Evolutionary conservation across 2,797 vertebrate genomes (phyloP).

Genomic region (Esox masquinongy): DNA sequence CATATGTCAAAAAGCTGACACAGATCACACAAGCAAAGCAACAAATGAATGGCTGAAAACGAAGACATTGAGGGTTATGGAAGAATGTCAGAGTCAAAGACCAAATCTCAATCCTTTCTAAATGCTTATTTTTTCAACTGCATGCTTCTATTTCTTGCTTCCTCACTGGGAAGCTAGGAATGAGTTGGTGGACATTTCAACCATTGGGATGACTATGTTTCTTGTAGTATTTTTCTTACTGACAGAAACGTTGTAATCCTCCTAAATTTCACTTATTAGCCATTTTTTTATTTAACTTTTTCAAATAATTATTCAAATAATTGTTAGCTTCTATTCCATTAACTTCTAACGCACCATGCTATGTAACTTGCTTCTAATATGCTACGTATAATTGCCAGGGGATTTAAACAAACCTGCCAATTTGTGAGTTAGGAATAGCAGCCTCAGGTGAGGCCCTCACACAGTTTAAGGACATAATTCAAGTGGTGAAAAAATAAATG

Average conservation of each 20-base stretch:
- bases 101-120: too few relatives aligned
- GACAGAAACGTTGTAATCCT: neutral
- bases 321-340: neutral
- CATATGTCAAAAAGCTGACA: too few relatives aligned
- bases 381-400: slow-evolving; percentile 4
- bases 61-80: too few relatives aligned
- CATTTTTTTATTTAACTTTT: neutral
- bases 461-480: slow-evolving; percentile 43
- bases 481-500: slow-evolving; percentile 44
- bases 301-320: neutral
- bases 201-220: neutral
- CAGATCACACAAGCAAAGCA: too few relatives aligned
- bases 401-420: slow-evolving; percentile 47
- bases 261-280: neutral
- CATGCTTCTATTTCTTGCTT: neutral
- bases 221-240: neutral
- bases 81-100: too few relatives aligned
- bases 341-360: neutral
- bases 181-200: neutral
- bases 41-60: too few relatives aligned
- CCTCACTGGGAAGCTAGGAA: neutral
- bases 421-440: slow-evolving; percentile 30
- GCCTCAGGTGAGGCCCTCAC: slow-evolving; percentile 40
- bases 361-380: neutral
- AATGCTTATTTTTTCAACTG: too few relatives aligned